Base-by-base conservation (phyloP, 2,888 invertebrate genomes). In the Scelioninae gen. 2 region DNA sequence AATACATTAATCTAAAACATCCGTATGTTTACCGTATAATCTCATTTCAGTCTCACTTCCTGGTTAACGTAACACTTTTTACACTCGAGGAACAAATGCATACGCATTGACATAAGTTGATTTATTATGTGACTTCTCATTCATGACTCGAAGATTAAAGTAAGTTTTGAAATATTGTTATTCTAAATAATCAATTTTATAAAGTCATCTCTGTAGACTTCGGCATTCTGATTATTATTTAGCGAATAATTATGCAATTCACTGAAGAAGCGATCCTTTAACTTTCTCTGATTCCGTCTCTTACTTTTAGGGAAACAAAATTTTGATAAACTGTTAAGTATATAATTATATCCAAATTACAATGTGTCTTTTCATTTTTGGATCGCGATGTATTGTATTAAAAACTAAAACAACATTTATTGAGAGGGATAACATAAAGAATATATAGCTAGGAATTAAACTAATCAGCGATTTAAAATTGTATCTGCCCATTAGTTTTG, bases 261-360 rank as follows among this genome's bases (percentile, higher is more conserved):
- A 63, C 50, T 57, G 45, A 70, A 57, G 28, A 63, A 55, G 48
- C 18, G 28, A 57, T 41, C 52, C 50, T 43, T 25, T 28, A 57
- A 70, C 70, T 70, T 70, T 70, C 70, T 70, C 63, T 45, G 57
- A 70, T 70, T 52, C 31, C 58, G 63, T 46, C 52, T 55, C 33
- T 9, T 31, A 11, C 52, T 55, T 25, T 9, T 31, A 11, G 13
- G 10, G 31, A 50, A 46, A 53, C 35, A 60, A 19, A 63, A 18
- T 63, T n/a, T n/a, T 37, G 31, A 70, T 41, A 69, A 63, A 52
- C 25, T 61, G 13, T 63, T 63, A 46, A 58, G 19, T 39, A 61
- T 69, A 11, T 41, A 61, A 61, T 55, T 55, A 41, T 48, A 61
- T 33, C n/a, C 28, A 25, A 61, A 69, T 69, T 48, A 65, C 37